These are phyloP conservation scores for Escarpia spicata DNA, from an alignment of 2,888 invertebrate genomes.

Conservation along the genomic window DNA sequence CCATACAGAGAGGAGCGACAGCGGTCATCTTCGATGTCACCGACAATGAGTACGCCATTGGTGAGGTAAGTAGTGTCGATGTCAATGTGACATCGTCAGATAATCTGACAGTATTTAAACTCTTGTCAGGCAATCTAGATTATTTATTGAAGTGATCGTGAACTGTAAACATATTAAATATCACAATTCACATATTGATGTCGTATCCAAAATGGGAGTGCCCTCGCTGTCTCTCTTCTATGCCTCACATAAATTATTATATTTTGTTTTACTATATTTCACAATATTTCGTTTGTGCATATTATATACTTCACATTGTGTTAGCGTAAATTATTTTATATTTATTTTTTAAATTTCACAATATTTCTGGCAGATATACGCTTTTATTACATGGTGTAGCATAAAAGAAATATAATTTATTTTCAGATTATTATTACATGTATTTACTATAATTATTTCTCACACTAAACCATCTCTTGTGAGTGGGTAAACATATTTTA, in stretches of 20 bases:
- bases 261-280: not conserved
- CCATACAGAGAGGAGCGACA: conserved; percentile 55
- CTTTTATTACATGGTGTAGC: too few species aligned
- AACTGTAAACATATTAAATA: not conserved
- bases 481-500: not conserved
- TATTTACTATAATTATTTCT: not conserved
- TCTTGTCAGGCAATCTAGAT: not conserved
- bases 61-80: conserved; percentile 43
- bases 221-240: not conserved
- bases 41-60: conserved; percentile 52
- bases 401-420: too few species aligned
- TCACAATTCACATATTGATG: not conserved
- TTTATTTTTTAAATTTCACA: not conserved
- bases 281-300: not conserved
- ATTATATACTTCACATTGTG: too few species aligned
- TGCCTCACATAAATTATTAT: not conserved
- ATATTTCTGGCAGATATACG: not conserved
- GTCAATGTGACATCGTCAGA: not conserved
- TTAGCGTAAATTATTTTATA: not conserved
- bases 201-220: not conserved
- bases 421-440: too few species aligned
- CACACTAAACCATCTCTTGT: not conserved
- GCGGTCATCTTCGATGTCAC: conserved; percentile 58
- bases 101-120: not conserved
- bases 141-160: not conserved